These are phyloP conservation scores for Drosophila rufa DNA, from an alignment of 1,140 invertebrate genomes.

Conservation along the genomic window DNA sequence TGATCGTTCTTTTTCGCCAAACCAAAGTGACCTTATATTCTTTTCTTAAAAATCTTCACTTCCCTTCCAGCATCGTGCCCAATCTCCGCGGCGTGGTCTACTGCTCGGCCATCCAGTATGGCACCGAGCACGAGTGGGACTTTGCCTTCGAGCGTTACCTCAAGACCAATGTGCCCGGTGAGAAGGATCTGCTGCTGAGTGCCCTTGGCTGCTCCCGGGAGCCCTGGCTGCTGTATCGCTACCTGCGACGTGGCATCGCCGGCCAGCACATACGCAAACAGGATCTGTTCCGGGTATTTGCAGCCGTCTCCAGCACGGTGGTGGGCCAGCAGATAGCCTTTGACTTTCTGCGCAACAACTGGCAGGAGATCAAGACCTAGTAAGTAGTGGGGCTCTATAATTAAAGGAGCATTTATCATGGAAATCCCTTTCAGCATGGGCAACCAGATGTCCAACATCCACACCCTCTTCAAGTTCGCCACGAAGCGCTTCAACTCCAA, in stretches of 20 bases:
- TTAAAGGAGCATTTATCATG: not conserved
- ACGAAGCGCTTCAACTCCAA: slow-evolving; percentile 90
- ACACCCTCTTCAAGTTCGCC: slow-evolving; percentile 90
- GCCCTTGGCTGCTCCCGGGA: slow-evolving; percentile 92
- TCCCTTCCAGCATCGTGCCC: slow-evolving; percentile 90
- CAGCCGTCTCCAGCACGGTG: slow-evolving; percentile 89
- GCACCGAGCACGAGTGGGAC: slow-evolving; percentile 93
- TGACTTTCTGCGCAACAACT: slow-evolving; percentile 90
- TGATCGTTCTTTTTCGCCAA: no score
- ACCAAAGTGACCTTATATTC: no score
- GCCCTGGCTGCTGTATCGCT: slow-evolving; percentile 91
- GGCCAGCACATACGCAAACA: slow-evolving; percentile 92
- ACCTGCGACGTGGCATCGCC: slow-evolving; percentile 90
- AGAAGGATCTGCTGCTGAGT: slow-evolving; percentile 90
- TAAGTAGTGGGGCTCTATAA: slow-evolving; percentile 85
- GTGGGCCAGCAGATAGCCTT: slow-evolving; percentile 91
- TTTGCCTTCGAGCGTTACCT: slow-evolving; percentile 92
- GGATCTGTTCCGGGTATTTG: slow-evolving; percentile 91
- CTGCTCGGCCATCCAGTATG: slow-evolving; percentile 92
- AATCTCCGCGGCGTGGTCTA: slow-evolving; percentile 93
- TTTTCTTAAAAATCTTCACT: no score
- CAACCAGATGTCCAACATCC: slow-evolving; percentile 89
- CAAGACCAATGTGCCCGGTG: slow-evolving; percentile 90
- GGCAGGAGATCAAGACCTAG: slow-evolving; percentile 90
- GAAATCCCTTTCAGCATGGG: slow-evolving; percentile 88